Conservation (phyloP, 2,888 invertebrate genomes). For the Volucella zonaria region DNA sequence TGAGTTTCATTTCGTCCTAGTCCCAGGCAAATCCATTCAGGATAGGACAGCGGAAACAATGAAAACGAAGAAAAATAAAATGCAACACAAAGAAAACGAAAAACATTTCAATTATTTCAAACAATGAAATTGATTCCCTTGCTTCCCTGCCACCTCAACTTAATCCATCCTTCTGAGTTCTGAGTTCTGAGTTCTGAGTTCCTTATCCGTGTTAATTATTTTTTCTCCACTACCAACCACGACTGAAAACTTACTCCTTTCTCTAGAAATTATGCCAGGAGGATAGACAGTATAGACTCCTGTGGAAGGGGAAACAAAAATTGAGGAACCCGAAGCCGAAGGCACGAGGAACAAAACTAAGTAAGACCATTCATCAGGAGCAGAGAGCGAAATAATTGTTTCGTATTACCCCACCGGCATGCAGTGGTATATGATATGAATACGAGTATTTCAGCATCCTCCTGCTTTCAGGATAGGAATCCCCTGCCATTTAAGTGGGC, state of each 20-base stretch:
- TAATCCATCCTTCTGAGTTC: background rate
- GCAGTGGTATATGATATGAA: too few relatives aligned
- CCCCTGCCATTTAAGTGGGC: too few relatives aligned
- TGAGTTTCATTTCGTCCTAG: background rate
- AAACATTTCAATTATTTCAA: constrained; percentile 36
- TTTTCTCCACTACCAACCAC: background rate
- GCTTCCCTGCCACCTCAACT: background rate
- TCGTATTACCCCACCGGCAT: too few relatives aligned
- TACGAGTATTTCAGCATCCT: too few relatives aligned
- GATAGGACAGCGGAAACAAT: background rate
- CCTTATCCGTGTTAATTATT: constrained; percentile 35
- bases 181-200: background rate
- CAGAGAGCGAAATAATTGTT: too few relatives aligned
- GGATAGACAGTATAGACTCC: background rate
- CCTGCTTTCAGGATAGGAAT: too few relatives aligned
- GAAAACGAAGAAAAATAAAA: background rate
- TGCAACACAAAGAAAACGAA: background rate
- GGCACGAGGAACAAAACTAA: too few relatives aligned
- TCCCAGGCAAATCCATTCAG: background rate
- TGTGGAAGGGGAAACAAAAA: too few relatives aligned
- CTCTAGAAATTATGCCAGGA: background rate
- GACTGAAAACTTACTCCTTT: constrained; percentile 6
- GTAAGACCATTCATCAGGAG: too few relatives aligned
- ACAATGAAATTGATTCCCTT: constrained; percentile 23
- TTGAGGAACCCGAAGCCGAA: too few relatives aligned